phyloP scores from a whole-genome alignment of 2,797 vertebrate genomes.

The Onychomys arenicola region DNA sequence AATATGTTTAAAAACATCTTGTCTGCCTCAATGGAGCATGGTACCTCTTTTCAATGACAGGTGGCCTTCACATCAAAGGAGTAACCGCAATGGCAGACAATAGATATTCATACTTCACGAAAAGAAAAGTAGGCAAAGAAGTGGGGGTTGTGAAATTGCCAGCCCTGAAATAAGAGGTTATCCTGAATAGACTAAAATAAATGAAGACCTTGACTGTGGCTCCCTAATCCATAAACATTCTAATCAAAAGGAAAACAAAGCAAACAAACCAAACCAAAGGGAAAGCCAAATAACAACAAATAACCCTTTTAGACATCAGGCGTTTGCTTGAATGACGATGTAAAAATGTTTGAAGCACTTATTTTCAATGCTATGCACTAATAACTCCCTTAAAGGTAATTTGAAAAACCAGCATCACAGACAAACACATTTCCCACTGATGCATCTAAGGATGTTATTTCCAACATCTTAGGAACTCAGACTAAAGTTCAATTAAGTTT shows the following conservation, averaged over 20 bases:
- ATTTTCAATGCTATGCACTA: background rate
- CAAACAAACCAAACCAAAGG: slow-evolving; percentile 30
- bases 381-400: slow-evolving; percentile 36
- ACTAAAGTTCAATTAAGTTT: slow-evolving; percentile 7
- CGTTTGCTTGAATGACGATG: background rate
- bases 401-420: background rate
- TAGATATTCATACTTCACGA: slow-evolving; percentile 68
- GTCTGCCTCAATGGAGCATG: slow-evolving; percentile 83
- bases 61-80: slow-evolving; percentile 79
- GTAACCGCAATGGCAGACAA: slow-evolving; percentile 64
- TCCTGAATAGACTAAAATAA: slow-evolving; percentile 69
- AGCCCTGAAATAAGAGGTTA: slow-evolving; percentile 62
- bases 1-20: slow-evolving; percentile 78
- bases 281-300: slow-evolving; percentile 25
- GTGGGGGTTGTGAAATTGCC: slow-evolving; percentile 57
- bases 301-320: slow-evolving; percentile 28
- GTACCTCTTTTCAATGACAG: slow-evolving; percentile 85
- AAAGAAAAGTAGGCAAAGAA: slow-evolving; percentile 40
- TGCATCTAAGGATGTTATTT: slow-evolving; percentile 48
- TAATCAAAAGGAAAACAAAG: slow-evolving; percentile 60
- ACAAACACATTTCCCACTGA: background rate
- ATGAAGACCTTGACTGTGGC: slow-evolving; percentile 74
- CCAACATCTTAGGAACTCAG: background rate
- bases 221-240: slow-evolving; percentile 64
- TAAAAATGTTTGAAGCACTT: slow-evolving; percentile 22